Base-by-base conservation (phyloP, 2,888 invertebrate species). In the Meteorus cinctellus region DNA sequence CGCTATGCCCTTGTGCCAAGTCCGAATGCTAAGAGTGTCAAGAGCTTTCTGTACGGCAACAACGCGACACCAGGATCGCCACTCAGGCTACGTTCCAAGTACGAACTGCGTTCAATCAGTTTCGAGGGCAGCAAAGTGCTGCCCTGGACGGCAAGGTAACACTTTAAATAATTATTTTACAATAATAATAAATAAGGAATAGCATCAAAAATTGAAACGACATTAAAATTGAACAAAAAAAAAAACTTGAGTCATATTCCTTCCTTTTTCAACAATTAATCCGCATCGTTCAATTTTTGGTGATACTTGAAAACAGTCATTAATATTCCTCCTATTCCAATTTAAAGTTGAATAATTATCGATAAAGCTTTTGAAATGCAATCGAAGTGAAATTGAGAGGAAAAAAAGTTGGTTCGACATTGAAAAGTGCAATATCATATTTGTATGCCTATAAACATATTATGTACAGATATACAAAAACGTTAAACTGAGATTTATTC, bases 61-160 rank as follows among this genome's bases (percentile, higher is more conserved):
- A 63, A 48, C 67, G 67, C 81, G 10, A 72, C 78, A 45, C 85
- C 84, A 0, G 85, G 84, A 6, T 87, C 88, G 4, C 86, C 89
- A 1, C 84, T 89, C 27, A 83, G 87, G 19, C 83, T 86, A 41
- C 82, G 89, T 55, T 84, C 88, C 80, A 90, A 90, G 80, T 90
- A 90, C 81, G 90, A 90, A 80, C 82, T 90, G 62, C 82, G 90
- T 62, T 90, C 90, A 81, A 90, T 90, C 84, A 90, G 90, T 81
- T 90, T 90, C 81, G 90, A 90, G 83, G 88, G 90, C 27, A 87
- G 86, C 81, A 88, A 88, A 76, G 89, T 89, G 36, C 81, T 89
- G 14, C 90, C 90, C 34, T 90, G 90, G 90, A 90, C 90, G 0
- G 75, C 85, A 51, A 85, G 88, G 89, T 89, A 69, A 85, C 84